These are phyloP conservation scores for Hassar affinis DNA, from an alignment of 2,113 vertebrate species.

Conservation along the genomic window DNA sequence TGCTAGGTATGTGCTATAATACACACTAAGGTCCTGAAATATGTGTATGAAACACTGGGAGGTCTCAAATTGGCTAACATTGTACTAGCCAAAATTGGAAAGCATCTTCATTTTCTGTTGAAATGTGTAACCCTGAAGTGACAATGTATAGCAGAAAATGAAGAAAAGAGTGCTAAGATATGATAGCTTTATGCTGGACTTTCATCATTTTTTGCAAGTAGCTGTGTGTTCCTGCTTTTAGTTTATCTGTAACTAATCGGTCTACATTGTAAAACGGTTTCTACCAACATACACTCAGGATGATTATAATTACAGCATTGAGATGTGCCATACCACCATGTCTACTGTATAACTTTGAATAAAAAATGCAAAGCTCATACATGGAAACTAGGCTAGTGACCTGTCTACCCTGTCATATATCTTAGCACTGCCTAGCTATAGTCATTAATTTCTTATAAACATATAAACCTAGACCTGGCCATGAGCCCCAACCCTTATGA, in stretches of 20 bases:
- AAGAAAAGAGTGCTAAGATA: too few species aligned
- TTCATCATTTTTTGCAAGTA: neutral
- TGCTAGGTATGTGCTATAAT: neutral
- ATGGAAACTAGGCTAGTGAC: neutral
- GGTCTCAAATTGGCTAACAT: neutral
- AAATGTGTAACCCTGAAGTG: neutral
- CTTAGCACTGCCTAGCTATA: slow-evolving; percentile 17
- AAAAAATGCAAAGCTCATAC: neutral
- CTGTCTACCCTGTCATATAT: neutral
- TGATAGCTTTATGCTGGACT: neutral
- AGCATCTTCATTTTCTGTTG: neutral
- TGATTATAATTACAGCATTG: neutral
- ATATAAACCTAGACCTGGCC: slow-evolving; percentile 37
- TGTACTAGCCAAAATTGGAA: neutral
- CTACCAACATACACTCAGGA: neutral
- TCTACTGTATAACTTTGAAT: neutral
- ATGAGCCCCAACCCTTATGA: slow-evolving; percentile 28
- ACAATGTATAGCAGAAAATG: neutral
- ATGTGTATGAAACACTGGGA: too few species aligned
- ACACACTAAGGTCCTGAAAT: too few species aligned
- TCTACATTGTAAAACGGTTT: neutral
- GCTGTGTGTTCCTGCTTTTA: neutral
- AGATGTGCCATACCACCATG: neutral
- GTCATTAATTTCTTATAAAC: slow-evolving; percentile 37
- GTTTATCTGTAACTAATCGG: neutral